These are phyloP conservation scores for Spea hammondii DNA, from an alignment of 2,797 vertebrate genomes.

Conservation along the genomic window DNA sequence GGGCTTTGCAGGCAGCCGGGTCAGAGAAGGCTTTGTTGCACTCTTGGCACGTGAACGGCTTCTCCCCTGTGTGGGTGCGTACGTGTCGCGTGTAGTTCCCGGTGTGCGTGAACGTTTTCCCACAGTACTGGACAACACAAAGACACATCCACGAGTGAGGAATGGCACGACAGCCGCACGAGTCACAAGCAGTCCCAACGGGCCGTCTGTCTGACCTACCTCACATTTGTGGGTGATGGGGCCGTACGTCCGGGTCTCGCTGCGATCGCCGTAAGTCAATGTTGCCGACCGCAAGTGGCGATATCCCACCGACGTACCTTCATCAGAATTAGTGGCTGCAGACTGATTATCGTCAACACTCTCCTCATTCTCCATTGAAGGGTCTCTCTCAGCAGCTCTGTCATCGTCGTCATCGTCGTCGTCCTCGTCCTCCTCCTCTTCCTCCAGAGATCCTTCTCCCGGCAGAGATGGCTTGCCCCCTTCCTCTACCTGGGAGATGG, in stretches of 20 bases:
- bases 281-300: constrained; percentile 63
- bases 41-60: constrained; percentile 91
- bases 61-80: constrained; percentile 96
- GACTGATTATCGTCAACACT: constrained; percentile 60
- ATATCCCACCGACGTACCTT: constrained; percentile 62
- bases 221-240: constrained; percentile 92
- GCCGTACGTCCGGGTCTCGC: constrained; percentile 89
- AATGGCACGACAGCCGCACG: too few relatives aligned
- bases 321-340: constrained; percentile 63
- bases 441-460: background rate
- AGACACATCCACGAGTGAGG: background rate
- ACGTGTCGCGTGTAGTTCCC: constrained; percentile 97
- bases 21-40: constrained; percentile 96
- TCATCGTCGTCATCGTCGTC: constrained; percentile 54
- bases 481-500: background rate
- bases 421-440: constrained; percentile 37
- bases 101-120: constrained; percentile 96
- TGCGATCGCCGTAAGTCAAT: constrained; percentile 74
- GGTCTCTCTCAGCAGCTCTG: constrained; percentile 46
- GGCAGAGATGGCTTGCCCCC: background rate
- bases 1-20: constrained; percentile 94
- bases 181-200: too few relatives aligned
- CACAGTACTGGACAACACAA: constrained; percentile 78
- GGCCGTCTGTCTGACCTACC: constrained; percentile 68
- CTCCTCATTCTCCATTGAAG: constrained; percentile 55